Evolutionary conservation across 2,888 invertebrate genomes (phyloP), one percentile per base, ranked within the genome.

Genomic region (Ethmia dodecea): DNA sequence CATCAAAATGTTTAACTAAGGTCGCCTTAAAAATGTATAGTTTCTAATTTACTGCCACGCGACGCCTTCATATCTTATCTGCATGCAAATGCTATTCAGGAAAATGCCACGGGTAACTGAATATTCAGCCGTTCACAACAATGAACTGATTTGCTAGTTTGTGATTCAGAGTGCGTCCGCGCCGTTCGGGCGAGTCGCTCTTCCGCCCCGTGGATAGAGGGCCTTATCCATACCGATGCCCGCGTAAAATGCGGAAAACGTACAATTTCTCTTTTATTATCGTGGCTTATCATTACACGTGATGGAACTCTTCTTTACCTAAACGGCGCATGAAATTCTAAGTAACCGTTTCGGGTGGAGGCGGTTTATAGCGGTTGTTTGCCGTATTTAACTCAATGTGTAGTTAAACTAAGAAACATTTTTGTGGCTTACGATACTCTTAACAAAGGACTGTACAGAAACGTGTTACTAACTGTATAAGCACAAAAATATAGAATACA

Each of bases 131-230:
- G 55, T 66, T 71, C 65, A 64, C 67, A 66, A 70, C 68, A 74
- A 70, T 70, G 67, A 67, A 70, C 75, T 72, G 73, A 74, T 77
- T 77, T 74, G 67, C 68, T 72, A 64, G 68, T 76, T 76, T 68
- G 71, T 55, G 63, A 80, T 79, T 79, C 78, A 64, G 67, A 48
- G 55, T 69, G 72, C 77, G 75, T 78, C 57, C 68, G 59, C 61
- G 58, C 60, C 61, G 62, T 68, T 67, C 63, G 61, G 53, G 62
- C 60, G 60, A 55, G 56, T 62, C 25, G 55, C 60, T 62, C 61
- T 64, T 67, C 63, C 67, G 63, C 60, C 56, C 49, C 49, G 47
- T 42, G 52, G 48, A 44, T 40, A 37, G 39, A 33, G 24, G 32
- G 11, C 33, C 33, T 20, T 33, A 33, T 66, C 61, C 58, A 50